phyloP scores from a whole-genome alignment of 2,888 invertebrate species.

The Orchestes rusci region DNA sequence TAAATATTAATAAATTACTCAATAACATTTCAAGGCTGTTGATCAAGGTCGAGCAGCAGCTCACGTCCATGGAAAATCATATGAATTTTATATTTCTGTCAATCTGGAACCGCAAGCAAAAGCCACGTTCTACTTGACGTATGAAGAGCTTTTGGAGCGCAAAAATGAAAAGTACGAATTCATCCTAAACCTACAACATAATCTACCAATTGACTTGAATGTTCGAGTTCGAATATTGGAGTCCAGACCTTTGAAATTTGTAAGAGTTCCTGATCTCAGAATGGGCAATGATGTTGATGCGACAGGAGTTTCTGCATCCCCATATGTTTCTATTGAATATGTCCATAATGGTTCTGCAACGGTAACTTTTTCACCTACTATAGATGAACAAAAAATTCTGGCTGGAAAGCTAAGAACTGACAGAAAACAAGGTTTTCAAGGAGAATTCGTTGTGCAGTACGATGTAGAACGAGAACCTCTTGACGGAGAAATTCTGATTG shows the following conservation, averaged over 20 bases:
- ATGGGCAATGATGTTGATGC: constrained; percentile 58
- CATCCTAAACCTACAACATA: constrained; percentile 61
- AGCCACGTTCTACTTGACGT: constrained; percentile 62
- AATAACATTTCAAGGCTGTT: constrained; percentile 47
- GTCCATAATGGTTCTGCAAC: constrained; percentile 32
- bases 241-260: constrained; percentile 50
- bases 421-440: constrained; percentile 47
- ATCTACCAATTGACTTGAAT: constrained; percentile 57
- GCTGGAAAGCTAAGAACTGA: constrained; percentile 38
- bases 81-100: constrained; percentile 60
- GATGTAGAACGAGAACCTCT: constrained; percentile 55
- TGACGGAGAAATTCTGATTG: no score
- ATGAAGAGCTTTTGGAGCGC: constrained; percentile 62
- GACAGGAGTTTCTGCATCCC: constrained; percentile 45
- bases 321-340: constrained; percentile 34
- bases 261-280: constrained; percentile 58
- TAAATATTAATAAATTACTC: neutral
- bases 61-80: constrained; percentile 63
- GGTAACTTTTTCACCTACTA: constrained; percentile 53
- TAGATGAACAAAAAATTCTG: constrained; percentile 52
- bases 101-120: constrained; percentile 57
- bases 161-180: constrained; percentile 61
- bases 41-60: constrained; percentile 54
- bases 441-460: constrained; percentile 63
- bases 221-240: no score